Percentiles rank a stretch among this genome's conserved stretches.
These are phyloP conservation scores for Erebia palarica DNA, from an alignment of 2,888 invertebrate genomes.

Conservation along the genomic window DNA sequence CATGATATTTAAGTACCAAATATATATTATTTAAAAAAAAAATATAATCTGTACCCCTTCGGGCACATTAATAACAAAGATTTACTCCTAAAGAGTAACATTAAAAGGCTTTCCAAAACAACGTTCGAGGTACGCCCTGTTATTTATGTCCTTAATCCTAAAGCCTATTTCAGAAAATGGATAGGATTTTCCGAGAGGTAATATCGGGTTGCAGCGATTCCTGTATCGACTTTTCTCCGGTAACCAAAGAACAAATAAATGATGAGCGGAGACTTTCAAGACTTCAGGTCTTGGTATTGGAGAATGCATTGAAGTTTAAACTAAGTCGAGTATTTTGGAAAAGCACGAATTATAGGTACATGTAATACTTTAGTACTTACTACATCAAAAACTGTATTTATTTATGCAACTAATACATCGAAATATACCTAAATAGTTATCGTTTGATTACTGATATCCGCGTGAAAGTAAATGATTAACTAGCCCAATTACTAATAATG, in stretches of 20 bases:
- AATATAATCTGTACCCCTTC: conserved; percentile 12
- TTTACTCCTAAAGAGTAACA: conserved; percentile 27
- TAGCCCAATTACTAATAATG: no score
- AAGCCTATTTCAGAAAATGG: conserved; percentile 30
- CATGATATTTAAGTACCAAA: not conserved
- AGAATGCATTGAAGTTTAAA: conserved; percentile 8
- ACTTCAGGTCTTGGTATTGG: not conserved
- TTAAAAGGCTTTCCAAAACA: conserved; percentile 33
- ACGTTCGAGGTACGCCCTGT: conserved; percentile 25
- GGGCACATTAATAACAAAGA: conserved; percentile 21
- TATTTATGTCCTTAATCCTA: conserved; percentile 36
- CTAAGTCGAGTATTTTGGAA: not conserved
- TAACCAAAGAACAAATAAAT: conserved; percentile 12
- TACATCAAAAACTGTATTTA: no score
- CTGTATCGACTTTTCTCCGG: not conserved
- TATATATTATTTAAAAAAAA: not conserved
- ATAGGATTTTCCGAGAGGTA: conserved; percentile 26
- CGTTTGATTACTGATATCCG: no score
- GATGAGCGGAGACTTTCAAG: not conserved
- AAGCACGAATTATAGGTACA: not conserved
- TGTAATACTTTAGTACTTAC: no score
- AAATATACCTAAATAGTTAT: no score
- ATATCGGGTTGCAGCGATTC: conserved; percentile 28
- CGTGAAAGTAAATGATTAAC: no score
- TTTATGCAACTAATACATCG: no score